Conservation (phyloP, 2,888 invertebrate species). For the Drepana falcataria region DNA sequence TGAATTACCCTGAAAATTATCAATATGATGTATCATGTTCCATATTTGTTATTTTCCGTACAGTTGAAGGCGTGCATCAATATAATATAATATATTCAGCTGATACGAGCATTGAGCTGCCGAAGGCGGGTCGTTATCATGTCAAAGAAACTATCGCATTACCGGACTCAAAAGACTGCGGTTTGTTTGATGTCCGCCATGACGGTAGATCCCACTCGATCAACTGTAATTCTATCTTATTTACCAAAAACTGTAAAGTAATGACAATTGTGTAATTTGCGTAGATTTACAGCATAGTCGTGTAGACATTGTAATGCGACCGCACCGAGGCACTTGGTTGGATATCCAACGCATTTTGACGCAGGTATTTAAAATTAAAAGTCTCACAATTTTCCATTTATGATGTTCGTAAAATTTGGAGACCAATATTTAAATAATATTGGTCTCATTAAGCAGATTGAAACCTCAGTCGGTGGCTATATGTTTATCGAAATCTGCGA, state of each 20-base stretch:
- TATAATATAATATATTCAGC: slow-evolving; percentile 65
- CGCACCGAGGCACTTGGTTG: too few relatives aligned
- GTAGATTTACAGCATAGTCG: too few relatives aligned
- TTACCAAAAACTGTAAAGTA: slow-evolving; percentile 10
- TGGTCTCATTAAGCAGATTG: too few relatives aligned
- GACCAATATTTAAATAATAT: too few relatives aligned
- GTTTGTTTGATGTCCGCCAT: slow-evolving; percentile 64
- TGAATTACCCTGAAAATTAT: too few relatives aligned
- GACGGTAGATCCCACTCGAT: slow-evolving; percentile 39
- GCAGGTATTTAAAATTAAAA: too few relatives aligned
- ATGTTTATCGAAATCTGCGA: too few relatives aligned
- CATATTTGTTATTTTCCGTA: slow-evolving; percentile 40
- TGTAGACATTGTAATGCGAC: too few relatives aligned
- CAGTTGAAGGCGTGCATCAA: slow-evolving; percentile 35
- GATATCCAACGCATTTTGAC: too few relatives aligned
- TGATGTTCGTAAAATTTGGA: too few relatives aligned
- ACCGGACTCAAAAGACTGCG: slow-evolving; percentile 67
- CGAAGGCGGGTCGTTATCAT: slow-evolving; percentile 67
- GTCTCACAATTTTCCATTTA: too few relatives aligned
- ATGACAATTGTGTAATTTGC: background rate
- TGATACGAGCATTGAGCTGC: slow-evolving; percentile 39
- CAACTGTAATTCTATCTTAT: slow-evolving; percentile 32
- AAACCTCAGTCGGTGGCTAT: too few relatives aligned
- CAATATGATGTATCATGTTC: slow-evolving; percentile 28
- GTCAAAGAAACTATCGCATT: slow-evolving; percentile 75